A percentile compares a stretch with the other conserved stretches of the same genome.
Evolutionary conservation across 2,113 vertebrate genomes (phyloP).

Genomic region (Pagrus major): DNA sequence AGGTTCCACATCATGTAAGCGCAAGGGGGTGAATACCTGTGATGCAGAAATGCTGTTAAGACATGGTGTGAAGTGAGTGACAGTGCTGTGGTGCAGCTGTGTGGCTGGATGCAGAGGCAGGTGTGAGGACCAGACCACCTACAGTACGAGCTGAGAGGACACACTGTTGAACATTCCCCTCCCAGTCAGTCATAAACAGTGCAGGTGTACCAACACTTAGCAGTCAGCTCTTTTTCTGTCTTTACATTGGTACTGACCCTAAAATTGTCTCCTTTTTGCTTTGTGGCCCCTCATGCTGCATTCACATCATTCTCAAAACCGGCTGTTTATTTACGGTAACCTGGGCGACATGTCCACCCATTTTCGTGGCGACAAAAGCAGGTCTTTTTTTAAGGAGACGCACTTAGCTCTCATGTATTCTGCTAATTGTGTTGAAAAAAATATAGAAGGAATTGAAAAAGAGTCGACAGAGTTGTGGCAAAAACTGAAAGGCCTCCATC

Average conservation of each 20-base stretch:
- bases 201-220: constrained; percentile 68
- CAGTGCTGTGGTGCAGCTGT: constrained; percentile 83
- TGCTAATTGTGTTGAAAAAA: too few species aligned
- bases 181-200: constrained; percentile 51
- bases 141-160: constrained; percentile 45
- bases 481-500: too few species aligned
- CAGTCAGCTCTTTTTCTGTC: constrained; percentile 55
- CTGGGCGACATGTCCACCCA: too few species aligned
- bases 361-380: too few species aligned
- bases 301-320: not conserved
- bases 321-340: too few species aligned
- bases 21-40: constrained; percentile 51
- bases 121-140: constrained; percentile 74
- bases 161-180: constrained; percentile 20
- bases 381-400: too few species aligned
- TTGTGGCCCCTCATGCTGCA: not conserved
- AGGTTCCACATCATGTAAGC: constrained; percentile 48
- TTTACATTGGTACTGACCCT: not conserved
- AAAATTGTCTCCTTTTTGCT: not conserved
- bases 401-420: too few species aligned
- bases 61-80: constrained; percentile 84
- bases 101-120: constrained; percentile 65
- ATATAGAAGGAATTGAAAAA: too few species aligned
- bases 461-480: too few species aligned
- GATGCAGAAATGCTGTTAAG: constrained; percentile 74